A percentile compares a stretch with the other conserved stretches of the same genome.
These are phyloP conservation scores for Platyscapa corneri DNA, from an alignment of 1,140 invertebrate genomes.

Conservation along the genomic window DNA sequence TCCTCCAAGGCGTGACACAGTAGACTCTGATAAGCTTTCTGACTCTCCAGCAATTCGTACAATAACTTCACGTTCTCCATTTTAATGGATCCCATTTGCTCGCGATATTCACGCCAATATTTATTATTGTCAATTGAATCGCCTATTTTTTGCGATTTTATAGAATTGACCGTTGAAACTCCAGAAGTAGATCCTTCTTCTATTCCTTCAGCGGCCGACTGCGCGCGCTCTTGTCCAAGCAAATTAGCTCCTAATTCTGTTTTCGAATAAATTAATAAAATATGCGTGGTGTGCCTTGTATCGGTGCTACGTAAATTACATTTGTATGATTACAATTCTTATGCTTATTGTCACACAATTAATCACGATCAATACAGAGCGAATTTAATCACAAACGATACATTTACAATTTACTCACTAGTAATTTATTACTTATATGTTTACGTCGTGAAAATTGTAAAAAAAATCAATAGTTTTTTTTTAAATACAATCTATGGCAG, in stretches of 20 bases:
- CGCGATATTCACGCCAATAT: slow-evolving; percentile 74
- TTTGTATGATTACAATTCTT: neutral
- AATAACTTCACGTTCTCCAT: slow-evolving; percentile 76
- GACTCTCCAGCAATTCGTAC: slow-evolving; percentile 80
- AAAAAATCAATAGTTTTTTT: no score
- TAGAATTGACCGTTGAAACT: slow-evolving; percentile 81
- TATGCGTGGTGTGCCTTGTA: no score
- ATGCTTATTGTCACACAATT: neutral
- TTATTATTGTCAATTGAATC: slow-evolving; percentile 72
- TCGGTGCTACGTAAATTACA: no score
- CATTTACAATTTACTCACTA: no score
- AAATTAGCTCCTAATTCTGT: slow-evolving; percentile 88
- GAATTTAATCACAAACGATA: no score
- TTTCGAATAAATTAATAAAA: neutral
- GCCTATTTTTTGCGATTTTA: slow-evolving; percentile 77
- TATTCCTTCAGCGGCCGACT: slow-evolving; percentile 68
- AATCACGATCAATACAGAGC: neutral
- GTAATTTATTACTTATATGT: no score
- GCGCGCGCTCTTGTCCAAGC: slow-evolving; percentile 79
- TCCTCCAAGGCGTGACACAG: slow-evolving; percentile 83
- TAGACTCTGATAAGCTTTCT: slow-evolving; percentile 82
- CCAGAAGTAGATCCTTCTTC: slow-evolving; percentile 80
- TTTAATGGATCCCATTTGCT: slow-evolving; percentile 74
- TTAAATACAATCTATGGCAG: no score
- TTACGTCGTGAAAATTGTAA: no score